phyloP scores from a whole-genome alignment of 2,888 invertebrate genomes.

The Eucera pruinosa region DNA sequence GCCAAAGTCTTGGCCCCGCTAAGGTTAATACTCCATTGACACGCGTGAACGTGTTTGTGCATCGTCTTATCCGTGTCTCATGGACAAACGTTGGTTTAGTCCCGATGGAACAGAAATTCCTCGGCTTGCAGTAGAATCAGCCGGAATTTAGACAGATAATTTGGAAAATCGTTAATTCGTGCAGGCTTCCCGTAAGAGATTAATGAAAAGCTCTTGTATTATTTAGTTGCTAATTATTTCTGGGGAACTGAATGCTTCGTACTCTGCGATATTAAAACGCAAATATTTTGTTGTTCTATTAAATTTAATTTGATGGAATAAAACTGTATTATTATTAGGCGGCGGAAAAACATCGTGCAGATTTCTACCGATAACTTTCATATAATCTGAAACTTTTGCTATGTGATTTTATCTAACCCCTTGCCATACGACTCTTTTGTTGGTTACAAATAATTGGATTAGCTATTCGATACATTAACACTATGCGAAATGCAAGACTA shows the following conservation, averaged over 20 bases:
- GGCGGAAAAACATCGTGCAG: too few species aligned
- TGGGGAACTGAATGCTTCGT: neutral
- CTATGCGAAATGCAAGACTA: too few species aligned
- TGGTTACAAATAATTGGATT: too few species aligned
- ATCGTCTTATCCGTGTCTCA: neutral
- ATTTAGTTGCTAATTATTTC: neutral
- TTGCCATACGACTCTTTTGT: too few species aligned
- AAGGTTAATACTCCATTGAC: constrained; percentile 65
- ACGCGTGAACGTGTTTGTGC: constrained; percentile 24
- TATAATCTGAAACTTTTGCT: too few species aligned
- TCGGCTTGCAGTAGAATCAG: neutral
- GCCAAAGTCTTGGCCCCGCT: constrained; percentile 55
- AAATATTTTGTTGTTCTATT: too few species aligned
- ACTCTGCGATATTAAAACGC: neutral
- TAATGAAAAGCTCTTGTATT: neutral
- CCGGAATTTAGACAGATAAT: neutral
- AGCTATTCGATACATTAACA: too few species aligned
- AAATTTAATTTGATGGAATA: too few species aligned
- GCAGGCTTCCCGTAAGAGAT: neutral
- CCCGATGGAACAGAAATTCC: neutral
- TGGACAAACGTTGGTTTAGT: neutral
- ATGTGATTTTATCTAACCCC: too few species aligned
- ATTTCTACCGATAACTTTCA: too few species aligned
- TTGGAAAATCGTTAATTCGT: neutral
- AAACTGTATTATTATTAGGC: too few species aligned